A percentile compares a stretch with the other conserved stretches of the same genome.
phyloP scores from a whole-genome alignment of 2,113 vertebrate genomes.

The Carassius gibelio region DNA sequence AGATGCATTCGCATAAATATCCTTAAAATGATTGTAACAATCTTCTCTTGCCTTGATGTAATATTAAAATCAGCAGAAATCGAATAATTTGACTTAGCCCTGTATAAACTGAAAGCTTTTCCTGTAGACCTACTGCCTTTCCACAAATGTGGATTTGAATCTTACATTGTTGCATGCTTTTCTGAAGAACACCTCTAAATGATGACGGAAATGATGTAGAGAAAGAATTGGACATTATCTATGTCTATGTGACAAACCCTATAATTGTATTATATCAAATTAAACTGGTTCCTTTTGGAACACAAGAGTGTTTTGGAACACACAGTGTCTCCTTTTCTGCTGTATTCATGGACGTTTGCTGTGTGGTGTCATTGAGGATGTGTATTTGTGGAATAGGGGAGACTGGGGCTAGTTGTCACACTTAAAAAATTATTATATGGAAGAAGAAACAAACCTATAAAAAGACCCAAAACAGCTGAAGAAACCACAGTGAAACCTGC shows the following conservation, averaged over 20 bases:
- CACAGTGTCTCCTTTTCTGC: constrained; percentile 2
- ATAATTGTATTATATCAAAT: constrained; percentile 77
- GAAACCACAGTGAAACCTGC: background rate
- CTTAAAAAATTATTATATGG: background rate
- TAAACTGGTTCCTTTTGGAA: constrained; percentile 74
- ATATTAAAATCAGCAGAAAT: constrained; percentile 20
- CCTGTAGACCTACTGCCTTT: constrained; percentile 50
- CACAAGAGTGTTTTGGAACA: constrained; percentile 18
- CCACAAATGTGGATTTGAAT: constrained; percentile 57
- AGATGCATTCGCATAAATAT: constrained; percentile 2
- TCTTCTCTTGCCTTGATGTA: constrained; percentile 34
- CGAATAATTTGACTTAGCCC: constrained; percentile 35
- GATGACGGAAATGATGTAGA: constrained; percentile 51
- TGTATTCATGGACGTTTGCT: background rate
- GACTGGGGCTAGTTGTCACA: background rate
- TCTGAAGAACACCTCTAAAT: constrained; percentile 62
- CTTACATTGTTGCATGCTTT: constrained; percentile 73
- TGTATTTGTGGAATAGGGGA: background rate
- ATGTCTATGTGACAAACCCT: constrained; percentile 66
- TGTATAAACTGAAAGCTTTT: constrained; percentile 42
- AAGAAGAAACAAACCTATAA: background rate
- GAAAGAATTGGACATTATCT: constrained; percentile 49
- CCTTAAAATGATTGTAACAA: constrained; percentile 50
- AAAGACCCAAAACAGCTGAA: background rate
- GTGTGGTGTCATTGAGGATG: background rate